Conservation (phyloP, 2,113 vertebrate genomes). For the Silurus asotus region DNA sequence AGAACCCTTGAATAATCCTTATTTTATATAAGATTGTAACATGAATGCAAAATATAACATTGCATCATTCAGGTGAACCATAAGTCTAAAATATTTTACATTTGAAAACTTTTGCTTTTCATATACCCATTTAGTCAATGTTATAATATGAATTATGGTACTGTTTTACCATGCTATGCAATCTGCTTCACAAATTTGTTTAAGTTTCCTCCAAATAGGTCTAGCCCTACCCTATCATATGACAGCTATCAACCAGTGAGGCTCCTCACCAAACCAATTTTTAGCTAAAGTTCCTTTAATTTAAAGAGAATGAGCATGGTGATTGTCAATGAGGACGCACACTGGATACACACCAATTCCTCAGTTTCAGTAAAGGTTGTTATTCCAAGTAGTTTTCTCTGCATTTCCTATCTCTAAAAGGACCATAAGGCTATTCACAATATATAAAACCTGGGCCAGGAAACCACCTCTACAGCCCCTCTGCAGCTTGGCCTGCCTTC, state of each 20-base stretch:
- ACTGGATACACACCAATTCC: slow-evolving; percentile 41
- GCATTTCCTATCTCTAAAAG: slow-evolving; percentile 58
- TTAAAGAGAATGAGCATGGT: background rate
- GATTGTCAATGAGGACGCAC: background rate
- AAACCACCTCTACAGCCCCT: slow-evolving; percentile 54
- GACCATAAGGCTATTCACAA: slow-evolving; percentile 61
- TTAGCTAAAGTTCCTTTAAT: background rate
- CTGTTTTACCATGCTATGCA: background rate
- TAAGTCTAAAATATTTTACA: slow-evolving; percentile 42
- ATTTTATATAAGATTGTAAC: background rate
- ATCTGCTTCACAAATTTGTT: background rate
- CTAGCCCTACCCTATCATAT: background rate
- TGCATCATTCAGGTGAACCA: slow-evolving; percentile 26
- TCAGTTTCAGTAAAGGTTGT: slow-evolving; percentile 60
- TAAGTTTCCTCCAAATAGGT: background rate
- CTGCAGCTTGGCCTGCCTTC: slow-evolving; percentile 53
- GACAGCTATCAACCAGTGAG: background rate
- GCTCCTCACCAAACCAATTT: background rate
- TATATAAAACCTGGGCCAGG: slow-evolving; percentile 65
- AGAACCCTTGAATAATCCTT: background rate
- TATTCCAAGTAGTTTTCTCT: slow-evolving; percentile 52
- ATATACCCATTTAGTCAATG: background rate
- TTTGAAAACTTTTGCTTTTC: background rate
- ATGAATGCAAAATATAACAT: background rate
- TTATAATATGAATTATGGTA: background rate